Percentiles rank a stretch among this genome's conserved stretches.
These are phyloP conservation scores for Dryococelus australis DNA, from an alignment of 2,888 invertebrate species.

Conservation along the genomic window DNA sequence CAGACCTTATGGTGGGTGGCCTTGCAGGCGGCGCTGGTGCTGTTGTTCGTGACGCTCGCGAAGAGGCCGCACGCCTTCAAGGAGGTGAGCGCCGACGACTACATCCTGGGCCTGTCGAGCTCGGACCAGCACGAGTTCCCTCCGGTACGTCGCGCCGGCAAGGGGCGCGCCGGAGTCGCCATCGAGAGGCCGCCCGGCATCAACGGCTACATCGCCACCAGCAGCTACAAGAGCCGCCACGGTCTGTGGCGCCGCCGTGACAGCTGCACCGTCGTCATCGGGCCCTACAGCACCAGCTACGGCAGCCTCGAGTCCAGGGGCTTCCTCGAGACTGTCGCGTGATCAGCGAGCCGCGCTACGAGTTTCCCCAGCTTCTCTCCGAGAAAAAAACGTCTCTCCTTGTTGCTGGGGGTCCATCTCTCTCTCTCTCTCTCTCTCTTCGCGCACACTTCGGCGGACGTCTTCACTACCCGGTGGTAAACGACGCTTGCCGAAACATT, in stretches of 20 bases:
- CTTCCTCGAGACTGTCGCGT: constrained; percentile 52
- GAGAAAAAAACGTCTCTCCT: no score
- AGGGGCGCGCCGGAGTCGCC: constrained; percentile 58
- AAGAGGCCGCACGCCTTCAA: constrained; percentile 51
- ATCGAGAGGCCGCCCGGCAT: constrained; percentile 76
- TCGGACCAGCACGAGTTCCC: not conserved
- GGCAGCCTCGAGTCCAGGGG: constrained; percentile 60
- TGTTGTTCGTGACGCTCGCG: constrained; percentile 55
- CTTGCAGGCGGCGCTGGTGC: constrained; percentile 56
- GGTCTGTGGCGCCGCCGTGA: constrained; percentile 60
- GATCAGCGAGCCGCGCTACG: not conserved
- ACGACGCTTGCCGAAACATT: no score
- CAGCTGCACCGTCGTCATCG: constrained; percentile 51
- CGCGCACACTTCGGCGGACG: no score
- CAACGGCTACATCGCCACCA: constrained; percentile 78
- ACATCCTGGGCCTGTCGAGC: not conserved
- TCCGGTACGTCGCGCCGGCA: not conserved
- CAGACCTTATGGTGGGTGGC: no score
- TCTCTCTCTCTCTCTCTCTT: no score
- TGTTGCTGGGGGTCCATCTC: no score
- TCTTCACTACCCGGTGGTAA: no score
- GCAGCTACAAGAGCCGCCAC: constrained; percentile 74
- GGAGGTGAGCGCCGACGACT: constrained; percentile 47
- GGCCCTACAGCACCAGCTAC: constrained; percentile 65
- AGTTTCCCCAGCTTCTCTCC: no score